Evolutionary conservation across 2,113 vertebrate species (phyloP), one percentile per base, ranked within the genome.

Genomic region (Ancistrus triradiatus): DNA sequence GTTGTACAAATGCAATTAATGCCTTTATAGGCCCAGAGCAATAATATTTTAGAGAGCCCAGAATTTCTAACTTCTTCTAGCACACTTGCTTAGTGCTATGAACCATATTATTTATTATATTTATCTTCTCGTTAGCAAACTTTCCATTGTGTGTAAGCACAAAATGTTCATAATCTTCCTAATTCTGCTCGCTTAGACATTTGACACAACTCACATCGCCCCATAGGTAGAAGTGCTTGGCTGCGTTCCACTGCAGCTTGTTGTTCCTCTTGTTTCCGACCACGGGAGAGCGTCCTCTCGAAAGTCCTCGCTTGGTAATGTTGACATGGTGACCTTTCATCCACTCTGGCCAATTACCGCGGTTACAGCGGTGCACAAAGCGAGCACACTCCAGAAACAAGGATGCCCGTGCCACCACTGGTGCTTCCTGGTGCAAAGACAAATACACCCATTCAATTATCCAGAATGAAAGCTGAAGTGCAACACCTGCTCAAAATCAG

Each of bases 321-420:
- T 96, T 98, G 1, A 99, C 95, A 0, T 98, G 95, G 71, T 99
- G 95, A 38, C 96, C 96, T 71, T 98, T 99, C 96, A 99, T 99
- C 96, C 96, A 99, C 78, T 99, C 96, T 0, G 96, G 96, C 96
- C 96, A 99, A 82, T 95, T 98, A 64, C 96, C 95, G 0, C 96
- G 93, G 56, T 99, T 99, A 44, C 96, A 99, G 72, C 95, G 95
- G 71, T 99, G 94, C 22, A 99, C 93, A 0, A 99, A 99, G 25
- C 96, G 88, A 5, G 96, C 95, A 0, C 96, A 99, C 70, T 98
- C 96, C 0, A 99, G 87, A 70, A 98, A 99, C 27, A 99, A 84
- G 1, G 96, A 94, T 15, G 96, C 94, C 35, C 96, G 89, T 0
- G 96, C 94, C 46, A 98, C 95, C 2, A 99, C 93, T 0, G 96